Evolutionary conservation across 2,113 vertebrate genomes (phyloP).

Genomic region (Eclectus roratus): DNA sequence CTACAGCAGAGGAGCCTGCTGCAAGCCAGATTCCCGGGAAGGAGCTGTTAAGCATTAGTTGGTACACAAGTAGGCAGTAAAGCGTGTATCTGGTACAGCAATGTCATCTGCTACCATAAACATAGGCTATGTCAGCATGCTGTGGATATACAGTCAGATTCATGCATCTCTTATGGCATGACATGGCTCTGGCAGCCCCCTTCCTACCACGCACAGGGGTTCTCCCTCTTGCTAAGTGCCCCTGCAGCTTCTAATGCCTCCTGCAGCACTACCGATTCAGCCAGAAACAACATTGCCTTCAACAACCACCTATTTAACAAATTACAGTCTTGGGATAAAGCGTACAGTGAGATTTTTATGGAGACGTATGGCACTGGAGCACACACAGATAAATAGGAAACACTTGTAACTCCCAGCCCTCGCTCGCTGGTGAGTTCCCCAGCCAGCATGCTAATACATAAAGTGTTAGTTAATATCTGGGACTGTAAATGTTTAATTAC

Average conservation of each 20-base stretch:
- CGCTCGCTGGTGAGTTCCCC: neutral
- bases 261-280: neutral
- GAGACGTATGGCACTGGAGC: neutral
- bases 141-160: fast-evolving
- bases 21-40: neutral
- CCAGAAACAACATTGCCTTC: neutral
- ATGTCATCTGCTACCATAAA: neutral
- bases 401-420: neutral
- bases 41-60: neutral
- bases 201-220: fast-evolving
- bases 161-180: neutral
- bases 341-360: neutral
- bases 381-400: neutral
- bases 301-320: neutral
- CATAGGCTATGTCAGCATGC: neutral
- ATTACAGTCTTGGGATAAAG: neutral
- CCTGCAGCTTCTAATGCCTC: neutral
- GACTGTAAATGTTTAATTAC: slow-evolving; percentile 40
- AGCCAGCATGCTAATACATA: neutral
- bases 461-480: slow-evolving; percentile 25
- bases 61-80: neutral
- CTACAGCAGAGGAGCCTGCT: neutral
- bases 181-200: neutral
- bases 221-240: neutral
- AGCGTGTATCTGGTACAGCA: neutral